phyloP scores from a whole-genome alignment of 1,140 invertebrate species.

The Cydia amplana region DNA sequence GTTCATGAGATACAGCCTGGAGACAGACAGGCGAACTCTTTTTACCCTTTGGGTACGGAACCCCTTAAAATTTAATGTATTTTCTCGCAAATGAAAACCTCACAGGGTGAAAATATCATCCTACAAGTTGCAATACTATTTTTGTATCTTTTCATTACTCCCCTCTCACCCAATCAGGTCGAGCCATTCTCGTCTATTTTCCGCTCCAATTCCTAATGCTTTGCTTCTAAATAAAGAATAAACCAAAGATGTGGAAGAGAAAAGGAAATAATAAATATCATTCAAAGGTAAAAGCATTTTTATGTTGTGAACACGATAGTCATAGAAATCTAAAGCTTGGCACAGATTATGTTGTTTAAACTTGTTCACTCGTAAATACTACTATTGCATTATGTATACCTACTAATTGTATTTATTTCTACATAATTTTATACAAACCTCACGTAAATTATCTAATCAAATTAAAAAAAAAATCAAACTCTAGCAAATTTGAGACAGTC shows the following conservation, averaged over 20 bases:
- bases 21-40: no score
- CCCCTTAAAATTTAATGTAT: no score
- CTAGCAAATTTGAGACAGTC: no score
- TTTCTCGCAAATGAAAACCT: no score
- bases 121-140: not conserved
- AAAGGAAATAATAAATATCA: constrained; percentile 33
- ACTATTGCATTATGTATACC: no score
- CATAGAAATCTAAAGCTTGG: constrained; percentile 29
- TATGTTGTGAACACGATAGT: constrained; percentile 31
- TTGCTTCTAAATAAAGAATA: constrained; percentile 19
- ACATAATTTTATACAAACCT: no score
- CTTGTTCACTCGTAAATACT: not conserved
- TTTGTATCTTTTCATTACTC: not conserved
- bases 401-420: no score
- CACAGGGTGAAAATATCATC: no score
- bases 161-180: not conserved
- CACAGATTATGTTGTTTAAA: not conserved
- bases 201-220: constrained; percentile 10
- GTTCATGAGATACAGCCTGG: no score
- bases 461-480: no score
- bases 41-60: no score
- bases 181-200: constrained; percentile 2
- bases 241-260: constrained; percentile 13
- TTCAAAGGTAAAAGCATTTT: constrained; percentile 33
- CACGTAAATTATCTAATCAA: no score